phyloP scores from a whole-genome alignment of 2,888 invertebrate genomes.

The Idaea aversata region DNA sequence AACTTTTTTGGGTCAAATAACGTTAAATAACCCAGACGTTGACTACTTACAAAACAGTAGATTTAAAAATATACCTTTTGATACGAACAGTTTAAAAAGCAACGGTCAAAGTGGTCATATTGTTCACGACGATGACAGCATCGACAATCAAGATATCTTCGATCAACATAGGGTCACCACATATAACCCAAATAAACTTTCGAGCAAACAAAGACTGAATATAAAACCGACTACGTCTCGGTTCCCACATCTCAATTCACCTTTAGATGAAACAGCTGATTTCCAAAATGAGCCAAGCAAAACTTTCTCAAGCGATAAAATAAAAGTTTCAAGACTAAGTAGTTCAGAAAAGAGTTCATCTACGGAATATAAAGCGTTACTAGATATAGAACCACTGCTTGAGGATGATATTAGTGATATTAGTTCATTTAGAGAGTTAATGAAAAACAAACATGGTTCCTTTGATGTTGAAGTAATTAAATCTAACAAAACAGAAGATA shows the following conservation, averaged over 20 bases:
- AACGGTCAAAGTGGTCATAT: conserved; percentile 69
- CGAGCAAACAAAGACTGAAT: conserved; percentile 62
- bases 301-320: conserved; percentile 39
- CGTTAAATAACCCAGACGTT: conserved; percentile 81
- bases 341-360: conserved; percentile 54
- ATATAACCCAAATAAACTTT: conserved; percentile 68
- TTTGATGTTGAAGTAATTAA: conserved; percentile 80
- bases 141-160: conserved; percentile 67
- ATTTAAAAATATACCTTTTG: conserved; percentile 72
- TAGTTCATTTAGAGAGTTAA: conserved; percentile 69
- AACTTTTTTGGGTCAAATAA: conserved; percentile 82
- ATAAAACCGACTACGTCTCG: conserved; percentile 53
- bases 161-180: conserved; percentile 72
- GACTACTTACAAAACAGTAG: conserved; percentile 69
- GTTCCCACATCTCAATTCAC: conserved; percentile 50
- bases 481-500: conserved; percentile 54
- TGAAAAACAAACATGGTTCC: conserved; percentile 70
- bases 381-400: conserved; percentile 79
- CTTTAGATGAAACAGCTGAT: conserved; percentile 42
- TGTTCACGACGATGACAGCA: conserved; percentile 62
- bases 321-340: conserved; percentile 40
- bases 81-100: conserved; percentile 70
- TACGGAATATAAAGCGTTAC: conserved; percentile 72
- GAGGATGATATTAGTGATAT: conserved; percentile 80
- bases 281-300: conserved; percentile 40